Conservation (phyloP, 1,140 invertebrate species). For the Matsumurasca onukii region DNA sequence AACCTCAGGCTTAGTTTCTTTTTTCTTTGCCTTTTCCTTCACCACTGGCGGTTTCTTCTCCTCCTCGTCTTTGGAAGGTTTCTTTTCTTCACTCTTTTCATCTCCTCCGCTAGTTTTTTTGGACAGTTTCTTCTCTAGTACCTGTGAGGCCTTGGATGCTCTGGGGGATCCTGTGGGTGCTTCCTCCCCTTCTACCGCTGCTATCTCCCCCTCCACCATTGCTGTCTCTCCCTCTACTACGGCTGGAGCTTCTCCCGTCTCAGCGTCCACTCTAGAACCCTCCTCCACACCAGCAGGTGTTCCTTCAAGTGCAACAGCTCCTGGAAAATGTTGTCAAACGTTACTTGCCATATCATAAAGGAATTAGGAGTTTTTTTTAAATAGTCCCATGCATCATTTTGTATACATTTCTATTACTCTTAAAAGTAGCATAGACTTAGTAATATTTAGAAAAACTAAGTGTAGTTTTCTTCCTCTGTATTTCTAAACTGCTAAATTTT, state of each 20-base stretch:
- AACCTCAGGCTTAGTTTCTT: too few species aligned
- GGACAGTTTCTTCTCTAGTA: not conserved
- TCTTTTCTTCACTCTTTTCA: slow-evolving; percentile 6
- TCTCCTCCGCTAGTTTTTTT: not conserved
- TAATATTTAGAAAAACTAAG: too few species aligned
- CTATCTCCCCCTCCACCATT: not conserved
- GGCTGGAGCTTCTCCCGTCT: slow-evolving; percentile 15
- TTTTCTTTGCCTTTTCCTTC: not conserved
- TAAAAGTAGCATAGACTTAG: too few species aligned
- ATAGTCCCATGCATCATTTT: too few species aligned
- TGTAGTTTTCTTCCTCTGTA: too few species aligned
- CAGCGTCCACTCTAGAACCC: slow-evolving; percentile 22
- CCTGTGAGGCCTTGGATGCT: not conserved
- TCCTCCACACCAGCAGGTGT: too few species aligned
- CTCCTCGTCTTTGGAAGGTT: not conserved
- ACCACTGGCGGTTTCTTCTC: not conserved
- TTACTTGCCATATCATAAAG: too few species aligned
- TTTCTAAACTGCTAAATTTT: too few species aligned
- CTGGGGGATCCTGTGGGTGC: too few species aligned
- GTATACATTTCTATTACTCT: too few species aligned
- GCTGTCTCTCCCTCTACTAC: not conserved
- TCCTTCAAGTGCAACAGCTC: not conserved
- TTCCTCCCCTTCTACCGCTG: not conserved
- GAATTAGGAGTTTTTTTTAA: too few species aligned
- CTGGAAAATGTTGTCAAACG: too few species aligned